A percentile compares a stretch with the other conserved stretches of the same genome.
Evolutionary conservation across 2,113 vertebrate genomes (phyloP).

Genomic region (Pollimyrus isidori): DNA sequence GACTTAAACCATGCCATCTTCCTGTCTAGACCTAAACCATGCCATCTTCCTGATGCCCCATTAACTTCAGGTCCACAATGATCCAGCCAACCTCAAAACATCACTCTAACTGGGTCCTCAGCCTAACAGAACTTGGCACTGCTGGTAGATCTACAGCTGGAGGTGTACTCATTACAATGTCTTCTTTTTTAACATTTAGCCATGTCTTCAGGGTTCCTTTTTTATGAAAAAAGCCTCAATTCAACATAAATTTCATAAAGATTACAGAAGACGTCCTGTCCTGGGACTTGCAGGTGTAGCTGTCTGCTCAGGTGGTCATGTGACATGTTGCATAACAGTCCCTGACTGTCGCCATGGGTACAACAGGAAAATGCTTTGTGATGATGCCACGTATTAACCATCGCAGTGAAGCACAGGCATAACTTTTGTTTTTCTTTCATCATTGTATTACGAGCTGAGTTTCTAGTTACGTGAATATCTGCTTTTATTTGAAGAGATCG

Average conservation of each 20-base stretch:
- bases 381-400: neutral
- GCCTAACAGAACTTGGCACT: neutral
- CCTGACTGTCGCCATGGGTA: neutral
- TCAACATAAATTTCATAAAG: neutral
- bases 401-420: neutral
- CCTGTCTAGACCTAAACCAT: no score
- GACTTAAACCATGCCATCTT: no score
- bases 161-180: neutral
- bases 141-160: neutral
- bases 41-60: neutral
- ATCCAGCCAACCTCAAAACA: neutral
- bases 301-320: neutral
- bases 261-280: neutral
- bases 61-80: neutral
- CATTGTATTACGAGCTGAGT: neutral
- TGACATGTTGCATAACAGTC: neutral
- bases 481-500: neutral
- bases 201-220: neutral
- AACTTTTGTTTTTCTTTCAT: neutral
- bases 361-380: neutral
- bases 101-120: neutral
- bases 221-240: neutral
- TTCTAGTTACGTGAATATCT: neutral
- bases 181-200: neutral
- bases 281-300: neutral